Percentiles rank a stretch among this genome's conserved stretches.
phyloP scores from a whole-genome alignment of 2,797 vertebrate genomes.

The Artibeus jamaicensis region DNA sequence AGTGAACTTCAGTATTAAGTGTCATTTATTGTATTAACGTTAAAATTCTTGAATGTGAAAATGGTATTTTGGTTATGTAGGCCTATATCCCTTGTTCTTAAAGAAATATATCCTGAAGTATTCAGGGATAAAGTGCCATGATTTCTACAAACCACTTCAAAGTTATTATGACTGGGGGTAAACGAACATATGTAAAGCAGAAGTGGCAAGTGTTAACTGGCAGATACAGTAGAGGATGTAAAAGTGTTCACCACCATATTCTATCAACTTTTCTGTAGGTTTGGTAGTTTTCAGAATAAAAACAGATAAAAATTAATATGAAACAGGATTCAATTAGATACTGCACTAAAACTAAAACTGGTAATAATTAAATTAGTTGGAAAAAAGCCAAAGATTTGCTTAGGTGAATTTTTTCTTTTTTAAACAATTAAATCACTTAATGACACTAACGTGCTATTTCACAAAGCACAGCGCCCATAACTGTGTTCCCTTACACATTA shows the following conservation, averaged over 20 bases:
- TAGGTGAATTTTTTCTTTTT: neutral
- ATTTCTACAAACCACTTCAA: neutral
- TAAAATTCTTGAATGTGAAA: constrained; percentile 23
- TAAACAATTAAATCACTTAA: neutral
- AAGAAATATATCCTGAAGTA: neutral
- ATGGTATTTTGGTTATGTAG: neutral
- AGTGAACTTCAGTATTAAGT: neutral
- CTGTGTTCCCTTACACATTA: neutral
- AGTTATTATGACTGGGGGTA: neutral
- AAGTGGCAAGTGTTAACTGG: neutral
- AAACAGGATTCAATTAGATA: constrained; percentile 10
- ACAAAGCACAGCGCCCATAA: neutral
- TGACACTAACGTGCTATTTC: neutral
- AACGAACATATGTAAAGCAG: neutral
- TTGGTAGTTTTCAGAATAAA: neutral
- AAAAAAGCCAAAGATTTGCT: neutral
- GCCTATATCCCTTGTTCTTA: neutral
- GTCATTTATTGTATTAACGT: neutral
- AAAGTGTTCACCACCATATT: neutral
- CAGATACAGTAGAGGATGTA: neutral
- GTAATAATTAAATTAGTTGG: neutral
- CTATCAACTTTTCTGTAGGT: neutral
- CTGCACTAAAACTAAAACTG: neutral
- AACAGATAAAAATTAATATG: neutral
- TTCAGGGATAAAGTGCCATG: neutral